A percentile compares a stretch with the other conserved stretches of the same genome.
Conservation (phyloP, 37 sponge, comb jelly and placozoan species). For the Beroe forskalii region DNA sequence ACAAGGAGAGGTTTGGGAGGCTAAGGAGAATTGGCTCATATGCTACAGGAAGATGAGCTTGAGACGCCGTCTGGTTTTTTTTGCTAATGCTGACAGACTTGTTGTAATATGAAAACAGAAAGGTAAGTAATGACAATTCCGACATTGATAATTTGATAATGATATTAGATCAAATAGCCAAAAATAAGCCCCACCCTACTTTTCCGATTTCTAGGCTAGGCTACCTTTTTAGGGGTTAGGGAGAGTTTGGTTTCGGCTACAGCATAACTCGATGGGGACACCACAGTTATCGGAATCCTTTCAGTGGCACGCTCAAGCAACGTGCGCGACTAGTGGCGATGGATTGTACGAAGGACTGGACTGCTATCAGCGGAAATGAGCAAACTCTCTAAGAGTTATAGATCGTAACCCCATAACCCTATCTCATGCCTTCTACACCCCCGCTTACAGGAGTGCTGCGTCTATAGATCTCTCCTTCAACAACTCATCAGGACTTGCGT, state of each 20-base stretch:
- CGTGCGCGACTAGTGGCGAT: constrained; percentile 88
- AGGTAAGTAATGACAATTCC: too few relatives aligned
- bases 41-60: constrained; percentile 87
- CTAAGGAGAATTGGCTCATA: constrained; percentile 78
- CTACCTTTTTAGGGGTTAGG: too few relatives aligned
- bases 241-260: too few relatives aligned
- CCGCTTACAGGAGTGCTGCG: too few relatives aligned
- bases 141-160: too few relatives aligned
- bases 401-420: neutral
- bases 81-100: constrained; percentile 94
- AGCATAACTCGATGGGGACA: too few relatives aligned
- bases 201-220: too few relatives aligned
- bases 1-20: constrained; percentile 83
- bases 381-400: neutral
- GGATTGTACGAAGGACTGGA: constrained; percentile 96
- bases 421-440: neutral
- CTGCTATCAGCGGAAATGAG: constrained; percentile 78
- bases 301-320: constrained; percentile 94
- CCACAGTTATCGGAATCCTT: too few relatives aligned
- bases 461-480: too few relatives aligned
- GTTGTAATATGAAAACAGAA: constrained; percentile 70
- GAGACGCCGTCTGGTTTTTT: constrained; percentile 92
- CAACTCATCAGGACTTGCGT: too few relatives aligned
- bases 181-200: too few relatives aligned
- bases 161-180: too few relatives aligned